A percentile compares a stretch with the other conserved stretches of the same genome.
These are phyloP conservation scores for Mixornis gularis DNA, from an alignment of 2,113 vertebrate species.

Conservation along the genomic window DNA sequence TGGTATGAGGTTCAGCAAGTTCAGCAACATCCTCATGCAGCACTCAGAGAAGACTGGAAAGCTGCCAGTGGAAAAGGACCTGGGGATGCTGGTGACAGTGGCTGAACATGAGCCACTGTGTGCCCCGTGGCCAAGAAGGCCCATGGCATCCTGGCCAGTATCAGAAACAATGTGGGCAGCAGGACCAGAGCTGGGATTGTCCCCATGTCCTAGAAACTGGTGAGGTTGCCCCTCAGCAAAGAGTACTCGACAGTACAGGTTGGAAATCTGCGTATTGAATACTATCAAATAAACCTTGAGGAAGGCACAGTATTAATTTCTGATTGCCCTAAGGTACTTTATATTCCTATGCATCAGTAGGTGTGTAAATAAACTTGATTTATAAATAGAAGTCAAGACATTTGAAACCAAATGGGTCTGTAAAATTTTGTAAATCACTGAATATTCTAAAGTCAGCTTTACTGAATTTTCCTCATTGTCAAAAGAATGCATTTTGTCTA, in stretches of 20 bases:
- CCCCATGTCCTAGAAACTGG: fast-evolving
- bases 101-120: fast-evolving
- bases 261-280: not conserved
- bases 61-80: fast-evolving
- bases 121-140: not conserved
- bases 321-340: not conserved
- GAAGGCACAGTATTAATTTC: not conserved
- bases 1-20: not conserved
- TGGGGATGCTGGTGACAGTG: fast-evolving
- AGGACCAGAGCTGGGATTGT: fast-evolving
- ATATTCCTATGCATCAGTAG: not conserved
- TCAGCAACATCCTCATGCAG: fast-evolving
- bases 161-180: not conserved
- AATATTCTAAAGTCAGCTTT: not conserved
- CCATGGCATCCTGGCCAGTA: fast-evolving
- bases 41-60: not conserved
- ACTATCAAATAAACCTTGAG: not conserved
- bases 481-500: not conserved
- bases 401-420: not conserved
- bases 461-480: not conserved
- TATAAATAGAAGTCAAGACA: not conserved
- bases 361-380: not conserved
- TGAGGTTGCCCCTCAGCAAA: not conserved
- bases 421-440: not conserved
- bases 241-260: not conserved